Base-by-base conservation (phyloP, 2,888 invertebrate genomes). In the Candidula unifasciata region DNA sequence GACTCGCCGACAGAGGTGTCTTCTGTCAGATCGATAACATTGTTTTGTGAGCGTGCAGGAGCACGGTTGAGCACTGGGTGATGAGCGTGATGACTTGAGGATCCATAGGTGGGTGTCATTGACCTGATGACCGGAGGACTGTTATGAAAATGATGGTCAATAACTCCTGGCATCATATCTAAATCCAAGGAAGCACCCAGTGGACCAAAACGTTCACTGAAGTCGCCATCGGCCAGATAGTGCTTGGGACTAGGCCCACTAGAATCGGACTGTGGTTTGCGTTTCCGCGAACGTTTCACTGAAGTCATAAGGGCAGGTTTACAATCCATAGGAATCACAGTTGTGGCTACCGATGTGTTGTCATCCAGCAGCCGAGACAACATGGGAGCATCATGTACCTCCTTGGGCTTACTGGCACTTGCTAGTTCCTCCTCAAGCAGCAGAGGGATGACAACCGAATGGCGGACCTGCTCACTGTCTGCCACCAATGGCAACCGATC, bases 171-270 rank as follows among this genome's bases (percentile, higher is more conserved):
- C 24, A 68, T 81, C 44, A 81, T 80, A 54, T 88, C 88, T 24
- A 87, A 52, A 33, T 87, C 88, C 52, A 87, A 77, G 57, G 87
- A 88, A 84, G 69, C 57, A 82, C 86, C 86, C 3, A 87, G 73
- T 33, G 86, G 86, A 84, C 64, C 60, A 84, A 86, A 52, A 83
- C 89, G 68, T 85, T 87, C 88, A 84, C 87, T 87, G 74, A 88
- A 86, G 66, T 89, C 88, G 84, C 86, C 87, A 44, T 89, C 89
- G 87, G 89, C 88, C 30, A 90, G 64, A 87, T 92, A 90, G 74
- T 74, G 74, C 86, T 93, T 94, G 2, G 94, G 93, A 87, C 93
- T 93, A 82, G 92, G 90, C 3, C 93, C 93, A 57, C 87, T 85
- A 18, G 89, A 80, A 68, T 92, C 91, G 33, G 89, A 88, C 24